Evolutionary conservation across 2,888 invertebrate genomes (phyloP).

Genomic region (Sphinx pinastri): DNA sequence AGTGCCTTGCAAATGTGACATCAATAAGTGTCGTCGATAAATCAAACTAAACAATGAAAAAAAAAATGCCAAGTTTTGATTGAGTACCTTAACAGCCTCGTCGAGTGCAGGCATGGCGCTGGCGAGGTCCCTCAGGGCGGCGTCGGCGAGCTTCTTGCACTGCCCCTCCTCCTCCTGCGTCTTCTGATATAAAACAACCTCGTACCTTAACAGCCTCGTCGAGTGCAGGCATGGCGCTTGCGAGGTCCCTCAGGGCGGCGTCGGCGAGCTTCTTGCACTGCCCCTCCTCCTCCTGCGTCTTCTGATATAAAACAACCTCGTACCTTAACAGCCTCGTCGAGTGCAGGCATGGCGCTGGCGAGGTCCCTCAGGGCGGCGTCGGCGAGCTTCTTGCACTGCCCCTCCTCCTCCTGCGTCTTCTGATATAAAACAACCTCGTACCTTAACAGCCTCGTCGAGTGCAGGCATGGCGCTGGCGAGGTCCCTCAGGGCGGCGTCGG

Average conservation of each 20-base stretch:
- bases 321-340: slow-evolving; percentile 90
- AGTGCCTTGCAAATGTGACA: too few species aligned
- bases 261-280: slow-evolving; percentile 92
- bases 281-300: slow-evolving; percentile 91
- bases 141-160: slow-evolving; percentile 91
- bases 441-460: slow-evolving; percentile 90
- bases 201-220: slow-evolving; percentile 89
- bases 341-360: slow-evolving; percentile 93
- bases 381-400: slow-evolving; percentile 91
- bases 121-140: slow-evolving; percentile 92
- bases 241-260: slow-evolving; percentile 92
- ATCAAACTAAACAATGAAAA: too few species aligned
- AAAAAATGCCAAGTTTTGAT: too few species aligned
- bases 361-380: slow-evolving; percentile 92
- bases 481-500: slow-evolving; percentile 92
- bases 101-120: slow-evolving; percentile 94
- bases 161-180: slow-evolving; percentile 92
- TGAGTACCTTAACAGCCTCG: slow-evolving; percentile 86
- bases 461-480: slow-evolving; percentile 94
- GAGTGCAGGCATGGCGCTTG: slow-evolving; percentile 93
- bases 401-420: slow-evolving; percentile 91
- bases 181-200: too few species aligned
- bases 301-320: too few species aligned
- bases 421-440: too few species aligned
- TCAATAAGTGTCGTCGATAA: too few species aligned